phyloP scores from a whole-genome alignment of 1,140 invertebrate genomes.

The Drosophila bifasciata region DNA sequence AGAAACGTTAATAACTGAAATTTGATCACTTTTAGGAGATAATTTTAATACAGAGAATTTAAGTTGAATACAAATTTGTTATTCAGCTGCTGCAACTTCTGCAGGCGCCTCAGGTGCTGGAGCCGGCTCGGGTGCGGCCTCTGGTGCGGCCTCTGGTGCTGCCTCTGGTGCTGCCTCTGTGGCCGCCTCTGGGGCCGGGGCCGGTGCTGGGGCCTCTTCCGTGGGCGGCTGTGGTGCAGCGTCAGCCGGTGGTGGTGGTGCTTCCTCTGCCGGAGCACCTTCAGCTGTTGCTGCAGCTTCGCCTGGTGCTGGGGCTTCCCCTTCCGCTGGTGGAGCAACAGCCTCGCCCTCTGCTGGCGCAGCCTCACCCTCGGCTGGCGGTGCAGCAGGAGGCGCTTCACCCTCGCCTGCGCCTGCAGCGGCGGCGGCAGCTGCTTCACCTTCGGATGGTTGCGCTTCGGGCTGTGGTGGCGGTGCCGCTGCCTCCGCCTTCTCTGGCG shows the following conservation, averaged over 20 bases:
- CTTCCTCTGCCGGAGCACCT: neutral
- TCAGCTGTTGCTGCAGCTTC: neutral
- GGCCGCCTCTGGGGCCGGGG: neutral
- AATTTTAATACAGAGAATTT: too few relatives aligned
- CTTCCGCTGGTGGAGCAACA: conserved; percentile 2
- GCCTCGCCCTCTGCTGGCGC: conserved; percentile 7
- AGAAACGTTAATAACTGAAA: too few relatives aligned
- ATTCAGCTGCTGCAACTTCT: too few relatives aligned
- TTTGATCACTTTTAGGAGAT: too few relatives aligned
- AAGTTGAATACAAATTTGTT: too few relatives aligned
- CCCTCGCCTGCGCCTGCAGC: neutral
- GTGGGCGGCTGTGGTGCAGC: neutral
- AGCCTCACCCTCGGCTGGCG: neutral
- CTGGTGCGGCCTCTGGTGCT: neutral
- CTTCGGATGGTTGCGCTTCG: neutral
- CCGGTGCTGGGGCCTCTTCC: conserved; percentile 1
- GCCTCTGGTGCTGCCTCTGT: neutral
- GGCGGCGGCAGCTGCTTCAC: neutral
- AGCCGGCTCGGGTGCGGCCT: conserved; percentile 3
- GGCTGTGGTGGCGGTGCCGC: neutral
- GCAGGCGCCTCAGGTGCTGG: too few relatives aligned
- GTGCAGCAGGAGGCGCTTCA: neutral
- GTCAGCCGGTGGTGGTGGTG: neutral
- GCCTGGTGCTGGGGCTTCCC: neutral
- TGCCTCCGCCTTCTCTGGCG: neutral